Percentiles rank a stretch among this genome's conserved stretches.
These are phyloP conservation scores for Psettodes erumei DNA, from an alignment of 2,113 vertebrate species.

Conservation along the genomic window DNA sequence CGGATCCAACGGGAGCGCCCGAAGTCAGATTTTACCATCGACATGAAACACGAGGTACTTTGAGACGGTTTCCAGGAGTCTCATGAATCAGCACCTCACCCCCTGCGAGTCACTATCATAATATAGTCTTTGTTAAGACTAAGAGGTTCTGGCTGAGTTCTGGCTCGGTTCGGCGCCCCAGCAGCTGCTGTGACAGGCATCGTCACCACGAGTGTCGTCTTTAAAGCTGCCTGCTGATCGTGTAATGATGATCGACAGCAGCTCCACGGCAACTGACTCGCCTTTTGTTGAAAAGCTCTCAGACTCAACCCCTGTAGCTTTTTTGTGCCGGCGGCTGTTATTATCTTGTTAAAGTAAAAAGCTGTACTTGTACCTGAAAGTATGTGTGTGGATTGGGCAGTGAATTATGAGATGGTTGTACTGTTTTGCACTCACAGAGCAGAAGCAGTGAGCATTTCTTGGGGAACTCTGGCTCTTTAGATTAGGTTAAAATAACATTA, in stretches of 20 bases:
- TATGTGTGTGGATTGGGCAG: too few species aligned
- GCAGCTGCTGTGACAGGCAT: neutral
- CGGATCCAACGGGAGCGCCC: conserved; percentile 85
- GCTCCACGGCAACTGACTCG: neutral
- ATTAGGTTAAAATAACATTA: neutral
- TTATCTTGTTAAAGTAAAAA: neutral
- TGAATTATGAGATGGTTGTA: too few species aligned
- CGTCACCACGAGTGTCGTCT: neutral
- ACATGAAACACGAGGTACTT: conserved; percentile 92
- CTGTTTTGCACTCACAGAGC: too few species aligned
- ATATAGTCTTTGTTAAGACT: neutral
- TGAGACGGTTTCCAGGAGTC: neutral
- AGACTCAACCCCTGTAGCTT: neutral
- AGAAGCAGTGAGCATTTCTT: neutral
- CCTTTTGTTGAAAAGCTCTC: conserved; percentile 7
- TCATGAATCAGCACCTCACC: neutral
- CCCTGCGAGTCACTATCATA: neutral
- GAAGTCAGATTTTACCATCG: conserved; percentile 94
- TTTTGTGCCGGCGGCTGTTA: neutral
- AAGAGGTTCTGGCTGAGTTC: neutral
- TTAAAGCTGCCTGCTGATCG: neutral
- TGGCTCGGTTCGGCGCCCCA: neutral
- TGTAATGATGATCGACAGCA: neutral
- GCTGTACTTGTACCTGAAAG: too few species aligned
- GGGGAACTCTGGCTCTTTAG: neutral